Evolutionary conservation across 2,888 invertebrate species (phyloP), one percentile per base, ranked within the genome.

Genomic region (Craniophora ligustri): DNA sequence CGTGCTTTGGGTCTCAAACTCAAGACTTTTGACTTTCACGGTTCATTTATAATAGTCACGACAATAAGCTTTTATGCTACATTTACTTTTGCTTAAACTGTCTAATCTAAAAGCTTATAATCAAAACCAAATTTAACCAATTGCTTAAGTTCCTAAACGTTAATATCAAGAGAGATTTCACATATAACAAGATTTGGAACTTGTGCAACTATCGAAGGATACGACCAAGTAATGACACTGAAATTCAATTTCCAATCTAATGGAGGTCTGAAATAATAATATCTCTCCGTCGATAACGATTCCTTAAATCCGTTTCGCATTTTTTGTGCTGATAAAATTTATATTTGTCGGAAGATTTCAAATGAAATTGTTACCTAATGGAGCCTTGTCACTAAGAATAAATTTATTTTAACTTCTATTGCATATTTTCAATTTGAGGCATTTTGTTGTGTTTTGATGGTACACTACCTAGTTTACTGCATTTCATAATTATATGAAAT

Each of bases 191-290:
- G 0, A 21, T 44, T 18, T 8, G 0, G 10, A 32, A n/a, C 1
- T 14, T 16, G 14, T 26, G 40, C 38, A 40, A 61, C 35, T 65
- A 53, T 31, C 13, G 1, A 19, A 54, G 13, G 35, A 40, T 42
- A 16, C 14, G 14, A 36, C 34, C 18, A 7, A 36, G 41, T 30
- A 58, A 60, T 57, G 39, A 58, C 40, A 55, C 13, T 45, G 31
- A 38, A 70, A 57, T 47, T 61, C 47, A 54, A 65, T 66, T 48
- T 41, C 36, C 49, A 41, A 14, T 50, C 30, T 48, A 36, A 48
- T 46, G 36, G 39, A 39, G 28, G n/a, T 36, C 45, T 48, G 13
- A 57, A 53, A 54, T 48, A 50, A 59, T 64, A 64, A 54, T 63
- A 55, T 44, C 8, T 41, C 34, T 11, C n/a, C 46, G n/a, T 15